Base-by-base conservation (phyloP, 2,797 vertebrate genomes). In the Sebastes kiyomatsui region DNA sequence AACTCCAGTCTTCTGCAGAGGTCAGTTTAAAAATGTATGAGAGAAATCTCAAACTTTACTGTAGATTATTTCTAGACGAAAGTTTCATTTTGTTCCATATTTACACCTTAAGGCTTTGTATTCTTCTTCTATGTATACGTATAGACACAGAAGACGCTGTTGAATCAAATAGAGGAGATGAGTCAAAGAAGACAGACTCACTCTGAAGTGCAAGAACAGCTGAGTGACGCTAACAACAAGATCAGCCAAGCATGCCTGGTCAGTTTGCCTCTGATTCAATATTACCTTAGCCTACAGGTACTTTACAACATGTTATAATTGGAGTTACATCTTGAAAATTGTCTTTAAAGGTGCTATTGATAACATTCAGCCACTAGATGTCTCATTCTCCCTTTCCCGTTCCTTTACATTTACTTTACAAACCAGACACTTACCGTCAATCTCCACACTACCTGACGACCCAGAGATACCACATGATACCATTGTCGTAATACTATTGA, bases 181-280 rank as follows among this genome's bases (percentile, higher is more conserved):
- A 92, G 90, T 23, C 90, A 71, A 94, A 66, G 54, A 2, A 46
- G 78, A 14, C 88, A 82, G 58, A 82, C 77, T 65, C 89, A 90
- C 9, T 80, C 71, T 28, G 90, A 91, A 6, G 75, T 96, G 67
- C 91, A 95, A 18, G 90, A 95, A 11, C 89, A 95, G 72, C 91
- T 95, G 73, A 91, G 86, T 23, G 92, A 94, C 10, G 93, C 95
- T 2, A 92, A 92, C 64, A 93, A 91, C 65, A 94, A 88, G 38
- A 87, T 94, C 68, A 92, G 91, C 28, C 92, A 94, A 81, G 89
- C 91, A 72, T 90, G 86, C 49, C 81, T 95, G 94, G 96, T 97
- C 67, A 88, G 93, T 88, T 23, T 54, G 38, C 42, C 8, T 75
- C 49, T 71, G 16, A 71, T 70, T 69, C 23, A 46, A 9, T 67